Evolutionary conservation across 2,797 vertebrate species (phyloP).

Genomic region (Coluber constrictor): DNA sequence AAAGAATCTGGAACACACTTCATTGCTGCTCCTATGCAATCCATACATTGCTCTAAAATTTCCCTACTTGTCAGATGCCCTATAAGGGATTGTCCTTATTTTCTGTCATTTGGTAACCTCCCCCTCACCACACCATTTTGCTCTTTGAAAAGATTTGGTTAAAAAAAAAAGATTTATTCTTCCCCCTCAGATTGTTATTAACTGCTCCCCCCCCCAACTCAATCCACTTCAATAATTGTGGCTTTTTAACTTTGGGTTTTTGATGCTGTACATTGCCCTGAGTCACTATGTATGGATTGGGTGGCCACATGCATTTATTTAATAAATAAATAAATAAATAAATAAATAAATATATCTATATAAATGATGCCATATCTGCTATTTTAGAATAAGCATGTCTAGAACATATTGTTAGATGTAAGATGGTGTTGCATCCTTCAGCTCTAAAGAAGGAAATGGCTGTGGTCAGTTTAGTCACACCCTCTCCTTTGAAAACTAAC

Average conservation of each 20-base stretch:
- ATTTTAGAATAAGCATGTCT: background rate
- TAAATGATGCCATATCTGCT: background rate
- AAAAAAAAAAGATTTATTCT: background rate
- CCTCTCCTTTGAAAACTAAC: background rate
- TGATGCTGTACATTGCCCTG: background rate
- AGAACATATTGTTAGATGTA: background rate
- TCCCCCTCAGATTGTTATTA: background rate
- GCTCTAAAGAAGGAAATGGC: conserved; percentile 10
- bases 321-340: background rate
- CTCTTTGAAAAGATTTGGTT: background rate
- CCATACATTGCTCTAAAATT: background rate
- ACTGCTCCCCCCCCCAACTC: background rate
- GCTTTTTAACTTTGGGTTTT: background rate
- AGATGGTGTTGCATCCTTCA: background rate
- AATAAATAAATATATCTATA: background rate
- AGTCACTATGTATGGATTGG: background rate
- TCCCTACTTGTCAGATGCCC: background rate
- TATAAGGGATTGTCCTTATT: background rate
- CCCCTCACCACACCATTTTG: background rate
- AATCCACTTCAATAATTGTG: background rate
- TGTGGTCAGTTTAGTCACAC: conserved; percentile 27
- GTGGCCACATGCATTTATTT: background rate
- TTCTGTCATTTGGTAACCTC: background rate
- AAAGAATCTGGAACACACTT: background rate
- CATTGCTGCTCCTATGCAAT: background rate